phyloP scores from a whole-genome alignment of 92 coral and sea anemone genomes.

The Epizoanthus stellaris region DNA sequence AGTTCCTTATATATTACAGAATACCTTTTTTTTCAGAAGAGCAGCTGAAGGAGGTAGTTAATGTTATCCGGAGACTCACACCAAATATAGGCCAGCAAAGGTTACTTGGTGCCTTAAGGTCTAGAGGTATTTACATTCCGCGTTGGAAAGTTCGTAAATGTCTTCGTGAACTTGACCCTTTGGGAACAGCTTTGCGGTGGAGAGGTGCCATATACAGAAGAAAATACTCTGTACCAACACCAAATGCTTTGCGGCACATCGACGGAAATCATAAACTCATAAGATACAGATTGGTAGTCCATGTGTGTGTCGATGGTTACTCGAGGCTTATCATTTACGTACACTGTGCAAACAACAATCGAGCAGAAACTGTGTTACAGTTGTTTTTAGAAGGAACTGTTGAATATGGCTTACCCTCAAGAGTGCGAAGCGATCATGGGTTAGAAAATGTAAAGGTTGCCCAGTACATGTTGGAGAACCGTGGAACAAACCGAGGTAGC shows the following conservation, averaged over 20 bases:
- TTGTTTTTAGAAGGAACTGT: constrained; percentile 40
- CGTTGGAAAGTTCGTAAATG: constrained; percentile 8
- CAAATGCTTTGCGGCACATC: constrained; percentile 32
- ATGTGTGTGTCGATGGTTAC: constrained; percentile 36
- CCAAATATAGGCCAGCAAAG: constrained; percentile 31
- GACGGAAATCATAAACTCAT: constrained; percentile 42
- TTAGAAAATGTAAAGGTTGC: constrained; percentile 56
- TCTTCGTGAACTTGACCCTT: constrained; percentile 46
- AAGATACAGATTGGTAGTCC: constrained; percentile 17
- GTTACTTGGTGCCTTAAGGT: constrained; percentile 27
- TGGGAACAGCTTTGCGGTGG: constrained; percentile 42
- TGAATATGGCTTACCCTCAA: constrained; percentile 47
- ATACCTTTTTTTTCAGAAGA: background rate
- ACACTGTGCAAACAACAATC: constrained; percentile 45
- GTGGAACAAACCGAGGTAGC: constrained; percentile 50
- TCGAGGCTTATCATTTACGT: constrained; percentile 42
- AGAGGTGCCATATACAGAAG: constrained; percentile 16
- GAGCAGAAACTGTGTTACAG: constrained; percentile 33
- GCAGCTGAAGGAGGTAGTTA: background rate
- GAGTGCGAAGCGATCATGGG: constrained; percentile 50
- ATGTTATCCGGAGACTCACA: constrained; percentile 11
- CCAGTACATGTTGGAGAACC: constrained; percentile 51
- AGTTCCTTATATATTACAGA: background rate
- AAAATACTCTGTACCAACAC: constrained; percentile 26
- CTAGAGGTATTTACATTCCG: constrained; percentile 10